These are phyloP conservation scores for Echinometra lucunter DNA, from an alignment of 53 echinoderm and acorn worm species.

Conservation along the genomic window DNA sequence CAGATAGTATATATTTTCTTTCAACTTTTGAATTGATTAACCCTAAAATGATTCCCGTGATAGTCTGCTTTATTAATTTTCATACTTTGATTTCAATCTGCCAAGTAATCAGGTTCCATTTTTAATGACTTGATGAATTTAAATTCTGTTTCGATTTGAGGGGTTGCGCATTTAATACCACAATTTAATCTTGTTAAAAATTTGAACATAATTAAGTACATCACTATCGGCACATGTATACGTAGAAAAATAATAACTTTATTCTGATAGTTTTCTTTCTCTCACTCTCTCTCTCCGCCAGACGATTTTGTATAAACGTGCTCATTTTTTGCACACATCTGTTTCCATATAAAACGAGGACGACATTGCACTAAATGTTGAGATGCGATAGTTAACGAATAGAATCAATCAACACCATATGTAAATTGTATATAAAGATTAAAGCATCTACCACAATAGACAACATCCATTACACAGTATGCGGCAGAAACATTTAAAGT, in stretches of 20 bases:
- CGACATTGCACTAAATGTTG: constrained; percentile 58
- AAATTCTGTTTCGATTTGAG: not conserved
- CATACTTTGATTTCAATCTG: not conserved
- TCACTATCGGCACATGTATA: constrained; percentile 60
- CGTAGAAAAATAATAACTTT: constrained; percentile 71
- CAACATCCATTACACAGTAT: constrained; percentile 23
- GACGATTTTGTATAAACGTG: constrained; percentile 61
- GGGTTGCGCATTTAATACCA: constrained; percentile 20
- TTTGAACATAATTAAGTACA: constrained; percentile 7
- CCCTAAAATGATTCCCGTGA: not conserved
- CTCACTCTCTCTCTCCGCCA: constrained; percentile 35
- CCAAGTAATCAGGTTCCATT: not conserved
- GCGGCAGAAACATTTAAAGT: constrained; percentile 65
- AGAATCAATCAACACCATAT: constrained; percentile 55
- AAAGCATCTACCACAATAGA: constrained; percentile 56
- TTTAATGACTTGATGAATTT: not conserved
- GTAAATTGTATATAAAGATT: constrained; percentile 59
- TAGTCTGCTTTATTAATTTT: not conserved
- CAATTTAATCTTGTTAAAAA: constrained; percentile 8
- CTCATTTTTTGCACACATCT: constrained; percentile 37
- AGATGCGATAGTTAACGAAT: not conserved
- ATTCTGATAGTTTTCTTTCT: constrained; percentile 60
- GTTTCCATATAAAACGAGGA: constrained; percentile 57
- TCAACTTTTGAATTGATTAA: not conserved
- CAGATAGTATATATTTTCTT: constrained; percentile 45